Evolutionary conservation across 2,888 invertebrate genomes (phyloP).

Genomic region (Aporophyla lueneburgensis): DNA sequence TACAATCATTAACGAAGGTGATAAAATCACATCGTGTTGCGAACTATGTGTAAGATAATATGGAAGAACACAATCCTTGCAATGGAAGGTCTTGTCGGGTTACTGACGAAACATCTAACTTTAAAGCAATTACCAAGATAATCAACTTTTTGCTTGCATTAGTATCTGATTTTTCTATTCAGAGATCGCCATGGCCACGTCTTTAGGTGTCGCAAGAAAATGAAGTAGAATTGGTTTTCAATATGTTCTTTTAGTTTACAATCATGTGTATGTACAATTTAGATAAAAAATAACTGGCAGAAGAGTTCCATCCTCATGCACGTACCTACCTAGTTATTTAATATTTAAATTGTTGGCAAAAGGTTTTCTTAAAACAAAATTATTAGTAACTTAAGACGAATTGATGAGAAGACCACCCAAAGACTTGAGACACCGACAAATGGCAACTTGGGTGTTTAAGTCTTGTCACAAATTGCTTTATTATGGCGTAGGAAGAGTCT

Average conservation of each 20-base stretch:
- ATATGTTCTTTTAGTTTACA: background rate
- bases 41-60: conserved; percentile 17
- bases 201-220: background rate
- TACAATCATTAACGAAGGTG: background rate
- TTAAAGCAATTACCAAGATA: conserved; percentile 1
- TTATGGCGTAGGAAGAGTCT: too few species aligned
- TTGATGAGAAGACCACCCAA: too few species aligned
- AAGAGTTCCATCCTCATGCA: background rate
- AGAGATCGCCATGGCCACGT: conserved; percentile 6
- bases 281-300: background rate
- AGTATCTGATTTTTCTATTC: background rate
- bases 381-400: too few species aligned
- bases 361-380: too few species aligned
- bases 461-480: too few species aligned
- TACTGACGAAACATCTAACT: conserved; percentile 4
- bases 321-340: too few species aligned
- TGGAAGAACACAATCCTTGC: background rate
- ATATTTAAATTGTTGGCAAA: too few species aligned
- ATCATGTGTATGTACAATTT: background rate
- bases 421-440: too few species aligned
- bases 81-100: conserved; percentile 5
- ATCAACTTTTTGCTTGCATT: background rate
- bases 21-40: conserved; percentile 5
- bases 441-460: too few species aligned
- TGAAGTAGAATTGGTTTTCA: background rate